Evolutionary conservation across 1,140 invertebrate species (phyloP), one percentile per base, ranked within the genome.

Genomic region (Zeugodacus cucurbitae): DNA sequence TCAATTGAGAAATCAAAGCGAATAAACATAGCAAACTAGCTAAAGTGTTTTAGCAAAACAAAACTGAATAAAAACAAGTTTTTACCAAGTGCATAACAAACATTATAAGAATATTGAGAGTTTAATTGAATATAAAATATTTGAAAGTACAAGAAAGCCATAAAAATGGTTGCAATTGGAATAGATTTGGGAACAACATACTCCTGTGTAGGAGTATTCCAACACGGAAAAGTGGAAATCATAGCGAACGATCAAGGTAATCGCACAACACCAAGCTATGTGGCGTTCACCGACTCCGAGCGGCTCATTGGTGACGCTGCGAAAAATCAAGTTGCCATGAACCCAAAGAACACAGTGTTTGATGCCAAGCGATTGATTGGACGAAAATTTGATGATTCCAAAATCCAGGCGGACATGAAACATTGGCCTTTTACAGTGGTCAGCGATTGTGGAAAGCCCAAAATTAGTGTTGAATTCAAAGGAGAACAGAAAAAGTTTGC

Each of bases 261-360:
- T 54, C 70, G 87, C 32, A 62, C 54, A 86, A 88, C 54, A 29
- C 74, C 74, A 8, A 48, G 74, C 34, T 82, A 48, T 82, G 74
- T 82, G 2, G 74, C 74, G 44, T 99, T 99, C 93, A 98, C 96
- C 2, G 97, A 98, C 78, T 96, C 96, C 0, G 98, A 98, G 92
- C 94, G 98, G 44, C 94, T 98, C 17, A 97, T 98, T 88, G 98
- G 98, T 29, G 97, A 98, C 93, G 95, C 96, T 37, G 96, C 97
- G 5, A 97, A 96, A 92, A 96, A 96, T 48, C 91, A 95, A 93
- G 94, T 94, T 82, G 96, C 97, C 20, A 96, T 97, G 95, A 98
- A 98, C 92, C 97, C 97, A 3, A 94, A 94, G 89, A 98, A 98
- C 93, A 98, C 96, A 2, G 95, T 97, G 5, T 97, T 97, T 91